A percentile compares a stretch with the other conserved stretches of the same genome.
phyloP scores from a whole-genome alignment of 1,140 invertebrate genomes.

The Brachionus calyciflorus region DNA sequence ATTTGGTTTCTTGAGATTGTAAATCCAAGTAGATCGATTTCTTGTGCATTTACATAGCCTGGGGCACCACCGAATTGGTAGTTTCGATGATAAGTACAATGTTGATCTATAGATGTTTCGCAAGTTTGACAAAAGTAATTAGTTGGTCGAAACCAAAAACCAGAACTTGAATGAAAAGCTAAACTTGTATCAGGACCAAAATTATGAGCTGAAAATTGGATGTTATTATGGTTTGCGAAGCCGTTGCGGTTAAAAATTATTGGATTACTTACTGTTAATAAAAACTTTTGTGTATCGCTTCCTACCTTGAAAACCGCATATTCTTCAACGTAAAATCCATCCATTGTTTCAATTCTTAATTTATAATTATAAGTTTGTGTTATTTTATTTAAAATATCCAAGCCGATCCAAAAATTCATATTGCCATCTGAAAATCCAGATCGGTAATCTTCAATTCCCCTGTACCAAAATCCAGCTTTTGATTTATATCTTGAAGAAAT shows the following conservation, averaged over 20 bases:
- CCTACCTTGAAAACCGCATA: not conserved
- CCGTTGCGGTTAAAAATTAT: not conserved
- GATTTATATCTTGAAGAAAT: constrained; percentile 2
- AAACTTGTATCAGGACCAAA: not conserved
- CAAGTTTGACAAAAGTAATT: constrained; percentile 2
- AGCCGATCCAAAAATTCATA: constrained; percentile 23
- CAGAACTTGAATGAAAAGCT: not conserved
- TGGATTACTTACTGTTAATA: not conserved
- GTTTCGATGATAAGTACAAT: not conserved
- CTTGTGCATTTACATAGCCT: too few species aligned
- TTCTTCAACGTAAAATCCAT: not conserved
- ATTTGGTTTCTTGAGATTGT: too few species aligned
- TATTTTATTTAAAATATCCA: constrained; percentile 1
- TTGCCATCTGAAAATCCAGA: constrained; percentile 13
- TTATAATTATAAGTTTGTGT: not conserved
- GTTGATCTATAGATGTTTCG: not conserved
- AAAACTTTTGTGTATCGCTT: not conserved
- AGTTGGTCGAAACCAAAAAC: not conserved
- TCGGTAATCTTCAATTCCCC: not conserved
- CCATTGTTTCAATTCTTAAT: not conserved
- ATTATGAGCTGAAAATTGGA: not conserved
- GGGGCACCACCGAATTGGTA: not conserved
- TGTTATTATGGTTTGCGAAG: not conserved
- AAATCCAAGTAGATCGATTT: too few species aligned
- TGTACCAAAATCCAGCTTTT: not conserved